These are phyloP conservation scores for Pristionchus entomophagus DNA, from an alignment of 2,888 invertebrate species.

Conservation along the genomic window DNA sequence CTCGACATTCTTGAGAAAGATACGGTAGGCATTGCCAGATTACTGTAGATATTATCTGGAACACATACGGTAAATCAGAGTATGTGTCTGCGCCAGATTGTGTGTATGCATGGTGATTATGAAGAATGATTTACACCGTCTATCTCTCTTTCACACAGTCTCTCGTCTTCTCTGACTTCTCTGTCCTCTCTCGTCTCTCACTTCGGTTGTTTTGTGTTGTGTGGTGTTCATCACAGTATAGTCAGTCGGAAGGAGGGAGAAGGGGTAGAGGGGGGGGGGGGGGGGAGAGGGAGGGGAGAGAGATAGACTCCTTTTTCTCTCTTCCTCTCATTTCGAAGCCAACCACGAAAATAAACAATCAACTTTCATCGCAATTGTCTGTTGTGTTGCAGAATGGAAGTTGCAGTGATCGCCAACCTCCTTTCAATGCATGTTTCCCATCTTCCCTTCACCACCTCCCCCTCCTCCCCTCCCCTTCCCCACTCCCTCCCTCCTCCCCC, in stretches of 20 bases:
- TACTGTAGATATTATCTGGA: too few species aligned
- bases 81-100: neutral
- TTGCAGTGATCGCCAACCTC: too few species aligned
- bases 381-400: too few species aligned
- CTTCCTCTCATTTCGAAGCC: too few species aligned
- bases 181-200: neutral
- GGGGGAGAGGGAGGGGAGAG: neutral
- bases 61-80: neutral
- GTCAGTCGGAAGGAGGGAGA: neutral
- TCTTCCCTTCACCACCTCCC: too few species aligned
- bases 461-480: neutral
- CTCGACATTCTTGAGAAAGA: too few species aligned
- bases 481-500: neutral
- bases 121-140: neutral
- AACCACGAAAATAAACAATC: too few species aligned
- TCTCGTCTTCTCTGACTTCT: neutral
- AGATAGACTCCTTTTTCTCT: neutral
- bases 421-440: too few species aligned
- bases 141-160: neutral
- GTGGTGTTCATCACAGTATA: neutral
- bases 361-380: too few species aligned
- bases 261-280: neutral
- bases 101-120: conserved; percentile 23
- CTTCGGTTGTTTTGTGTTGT: neutral
- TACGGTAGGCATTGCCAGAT: too few species aligned